A percentile compares a stretch with the other conserved stretches of the same genome.
phyloP scores from a whole-genome alignment of 1,140 invertebrate genomes.

The Sitodiplosis mosellana region DNA sequence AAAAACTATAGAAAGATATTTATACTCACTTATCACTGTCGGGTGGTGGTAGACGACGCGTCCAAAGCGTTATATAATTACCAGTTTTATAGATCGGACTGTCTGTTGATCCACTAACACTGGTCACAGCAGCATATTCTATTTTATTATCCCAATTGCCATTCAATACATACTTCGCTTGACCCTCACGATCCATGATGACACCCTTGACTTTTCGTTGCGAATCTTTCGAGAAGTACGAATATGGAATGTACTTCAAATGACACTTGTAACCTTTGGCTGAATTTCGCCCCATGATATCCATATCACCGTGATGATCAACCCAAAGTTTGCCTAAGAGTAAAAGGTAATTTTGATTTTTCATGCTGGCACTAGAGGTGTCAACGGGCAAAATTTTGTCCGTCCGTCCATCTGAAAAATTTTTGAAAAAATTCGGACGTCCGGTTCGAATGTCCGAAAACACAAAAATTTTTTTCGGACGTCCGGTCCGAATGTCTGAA shows the following conservation, averaged over 20 bases:
- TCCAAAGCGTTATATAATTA: constrained; percentile 69
- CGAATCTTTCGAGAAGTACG: constrained; percentile 90
- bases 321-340: constrained; percentile 99
- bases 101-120: constrained; percentile 42
- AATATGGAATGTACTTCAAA: constrained; percentile 92
- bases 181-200: constrained; percentile 44
- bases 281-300: constrained; percentile 69
- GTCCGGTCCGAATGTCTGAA: too few relatives aligned
- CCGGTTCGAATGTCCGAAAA: too few relatives aligned
- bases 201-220: constrained; percentile 75
- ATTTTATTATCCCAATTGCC: constrained; percentile 93
- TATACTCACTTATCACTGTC: constrained; percentile 33
- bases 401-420: too few relatives aligned
- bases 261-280: constrained; percentile 81
- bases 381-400: too few relatives aligned
- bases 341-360: too few relatives aligned
- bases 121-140: constrained; percentile 80
- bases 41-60: constrained; percentile 52
- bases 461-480: too few relatives aligned
- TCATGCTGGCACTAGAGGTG: too few relatives aligned
- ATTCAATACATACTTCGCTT: constrained; percentile 53
- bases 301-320: constrained; percentile 98
- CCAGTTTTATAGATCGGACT: constrained; percentile 87
- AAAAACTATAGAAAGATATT: constrained; percentile 5
- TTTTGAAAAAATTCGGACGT: too few relatives aligned